These are phyloP conservation scores for Trigoniulus corallinus DNA, from an alignment of 1,140 invertebrate genomes.

Conservation along the genomic window DNA sequence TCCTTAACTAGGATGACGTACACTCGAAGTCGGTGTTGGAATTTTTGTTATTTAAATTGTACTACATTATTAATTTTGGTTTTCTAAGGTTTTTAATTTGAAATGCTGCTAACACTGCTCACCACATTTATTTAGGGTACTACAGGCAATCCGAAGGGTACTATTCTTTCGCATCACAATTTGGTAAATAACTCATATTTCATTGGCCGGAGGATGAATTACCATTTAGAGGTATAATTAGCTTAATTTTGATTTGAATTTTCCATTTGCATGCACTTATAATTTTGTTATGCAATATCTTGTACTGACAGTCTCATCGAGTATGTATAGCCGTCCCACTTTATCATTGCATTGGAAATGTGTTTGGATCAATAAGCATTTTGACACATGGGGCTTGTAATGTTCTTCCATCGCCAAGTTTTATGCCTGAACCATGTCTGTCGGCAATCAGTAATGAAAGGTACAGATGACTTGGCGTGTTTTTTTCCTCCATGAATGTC, in stretches of 20 bases:
- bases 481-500: background rate
- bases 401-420: conserved; percentile 47
- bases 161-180: conserved; percentile 59
- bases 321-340: conserved; percentile 70
- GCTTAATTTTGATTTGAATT: background rate
- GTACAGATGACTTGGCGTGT: conserved; percentile 32
- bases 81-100: too few relatives aligned
- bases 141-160: conserved; percentile 76
- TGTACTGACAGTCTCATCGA: conserved; percentile 14
- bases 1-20: too few relatives aligned
- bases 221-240: conserved; percentile 28
- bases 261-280: background rate
- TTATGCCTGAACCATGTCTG: conserved; percentile 47
- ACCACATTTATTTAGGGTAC: conserved; percentile 41
- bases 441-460: conserved; percentile 48
- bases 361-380: conserved; percentile 43
- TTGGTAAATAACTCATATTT: conserved; percentile 71
- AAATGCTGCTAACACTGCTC: background rate
- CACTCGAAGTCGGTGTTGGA: too few relatives aligned
- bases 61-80: too few relatives aligned
- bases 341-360: conserved; percentile 79
- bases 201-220: conserved; percentile 39
- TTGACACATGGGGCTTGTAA: conserved; percentile 46
- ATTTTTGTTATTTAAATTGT: too few relatives aligned
- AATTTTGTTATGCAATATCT: too few relatives aligned